Percentiles rank a stretch among this genome's conserved stretches.
phyloP scores from a whole-genome alignment of 1,140 invertebrate species.

The Melitaea cinxia region DNA sequence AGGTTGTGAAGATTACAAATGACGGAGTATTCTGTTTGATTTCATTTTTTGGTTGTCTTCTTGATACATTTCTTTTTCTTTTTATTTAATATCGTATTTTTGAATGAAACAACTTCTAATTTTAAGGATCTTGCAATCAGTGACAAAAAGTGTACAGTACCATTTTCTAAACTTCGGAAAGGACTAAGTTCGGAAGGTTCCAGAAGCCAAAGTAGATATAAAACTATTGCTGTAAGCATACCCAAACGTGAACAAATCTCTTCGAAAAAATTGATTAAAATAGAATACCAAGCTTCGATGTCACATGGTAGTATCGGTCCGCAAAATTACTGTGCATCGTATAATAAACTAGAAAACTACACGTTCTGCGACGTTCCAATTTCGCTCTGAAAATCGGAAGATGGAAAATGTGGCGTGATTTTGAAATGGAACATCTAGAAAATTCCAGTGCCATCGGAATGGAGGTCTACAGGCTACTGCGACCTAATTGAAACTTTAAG shows the following conservation, averaged over 20 bases:
- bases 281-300: conserved; percentile 2
- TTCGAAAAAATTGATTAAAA: conserved; percentile 5
- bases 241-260: background rate
- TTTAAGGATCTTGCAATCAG: too few species aligned
- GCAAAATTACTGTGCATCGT: conserved; percentile 1
- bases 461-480: conserved; percentile 13
- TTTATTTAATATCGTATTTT: background rate
- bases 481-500: conserved; percentile 13
- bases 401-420: conserved; percentile 15
- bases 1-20: background rate
- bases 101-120: too few species aligned
- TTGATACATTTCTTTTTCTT: background rate
- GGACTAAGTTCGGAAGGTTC: too few species aligned
- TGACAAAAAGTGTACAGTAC: too few species aligned
- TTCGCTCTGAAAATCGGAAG: conserved; percentile 18
- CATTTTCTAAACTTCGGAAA: too few species aligned
- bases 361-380: conserved; percentile 26
- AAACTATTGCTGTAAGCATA: background rate
- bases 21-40: background rate
- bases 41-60: too few species aligned
- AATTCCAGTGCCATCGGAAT: conserved; percentile 20
- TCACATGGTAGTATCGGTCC: conserved; percentile 4
- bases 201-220: background rate
- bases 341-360: background rate
- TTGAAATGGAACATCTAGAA: conserved; percentile 27